Evolutionary conservation across 2,888 invertebrate species (phyloP), one percentile per base, ranked within the genome.

Genomic region (Eupeodes luniger): DNA sequence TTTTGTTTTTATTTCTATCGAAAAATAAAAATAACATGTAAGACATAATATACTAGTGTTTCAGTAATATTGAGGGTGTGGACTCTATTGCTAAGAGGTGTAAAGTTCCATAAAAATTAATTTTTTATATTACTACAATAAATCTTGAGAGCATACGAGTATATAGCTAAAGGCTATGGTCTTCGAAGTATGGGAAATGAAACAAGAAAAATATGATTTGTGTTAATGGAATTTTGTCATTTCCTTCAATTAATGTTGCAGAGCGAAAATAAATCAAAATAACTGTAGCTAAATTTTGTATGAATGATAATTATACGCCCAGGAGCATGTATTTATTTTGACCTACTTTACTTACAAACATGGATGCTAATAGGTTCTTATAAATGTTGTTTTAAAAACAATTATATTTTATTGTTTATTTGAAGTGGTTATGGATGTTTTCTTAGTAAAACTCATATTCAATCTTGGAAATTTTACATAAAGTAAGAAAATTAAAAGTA

Each of bases 191-290:
- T 9, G 40, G 59, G 47, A 72, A 57, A 59, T 72, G 59, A 47
- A 44, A 16, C 34, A 72, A 47, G 14, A 72, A 3, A 59, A 59
- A 59, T 72, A 72, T 72, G 72, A 59, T 47, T 57, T 72, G 57
- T 34, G 72, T 40, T 72, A 72, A 72, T 72, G 72, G 72, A 72
- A 59, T 72, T 72, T 72, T 59, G 59, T 72, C 72, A 72, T 72
- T 72, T 72, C 57, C 47, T 72, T 72, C 59, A 72, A 72, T 72
- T 72, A 72, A 72, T 72, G 59, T 72, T 47, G 59, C 57, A 72
- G 59, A 47, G 40, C 27, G 27, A 59, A 47, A 5, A 11, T 59
- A 59, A 72, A 72, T 72, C 47, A 59, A 59, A 66, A 49, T 59
- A 72, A 72, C n/a, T 19, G 66, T 49, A 19, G 2, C 2, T 59